Evolutionary conservation across 2,113 vertebrate genomes (phyloP).

Genomic region (Syngnathus scovelli): DNA sequence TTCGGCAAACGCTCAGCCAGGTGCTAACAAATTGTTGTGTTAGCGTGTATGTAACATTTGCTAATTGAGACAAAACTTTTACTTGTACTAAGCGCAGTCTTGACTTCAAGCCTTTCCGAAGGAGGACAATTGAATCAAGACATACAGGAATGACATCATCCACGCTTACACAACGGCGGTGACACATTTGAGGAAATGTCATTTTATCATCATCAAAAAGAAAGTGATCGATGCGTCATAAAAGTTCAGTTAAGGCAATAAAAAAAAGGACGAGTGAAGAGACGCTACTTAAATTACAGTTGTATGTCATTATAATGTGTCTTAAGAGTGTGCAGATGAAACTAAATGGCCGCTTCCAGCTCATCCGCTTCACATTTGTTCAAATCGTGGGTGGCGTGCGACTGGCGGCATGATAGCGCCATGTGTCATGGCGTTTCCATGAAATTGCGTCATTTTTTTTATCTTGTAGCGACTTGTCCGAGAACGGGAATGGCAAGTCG

Average conservation of each 20-base stretch:
- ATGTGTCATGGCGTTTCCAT: neutral
- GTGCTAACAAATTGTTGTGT: neutral
- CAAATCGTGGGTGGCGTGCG: constrained; percentile 5
- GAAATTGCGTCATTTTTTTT: constrained; percentile 1
- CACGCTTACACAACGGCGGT: neutral
- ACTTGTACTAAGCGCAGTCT: neutral
- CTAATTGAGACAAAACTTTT: neutral
- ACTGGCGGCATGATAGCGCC: neutral
- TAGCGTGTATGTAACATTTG: too few species aligned
- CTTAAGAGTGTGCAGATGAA: neutral
- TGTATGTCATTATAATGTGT: neutral
- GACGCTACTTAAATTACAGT: neutral
- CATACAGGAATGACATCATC: constrained; percentile 1
- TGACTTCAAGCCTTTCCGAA: neutral
- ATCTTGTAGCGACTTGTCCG: constrained; percentile 1
- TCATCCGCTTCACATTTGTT: constrained; percentile 7
- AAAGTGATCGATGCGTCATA: neutral
- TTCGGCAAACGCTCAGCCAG: neutral
- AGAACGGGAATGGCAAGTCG: neutral
- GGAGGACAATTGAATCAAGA: neutral
- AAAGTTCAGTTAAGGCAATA: neutral
- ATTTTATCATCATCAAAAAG: neutral
- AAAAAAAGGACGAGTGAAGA: neutral
- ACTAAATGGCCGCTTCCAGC: neutral
- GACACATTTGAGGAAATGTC: neutral